Evolutionary conservation across 1,140 invertebrate genomes (phyloP), one percentile per base, ranked within the genome.

Genomic region (Manduca sexta): DNA sequence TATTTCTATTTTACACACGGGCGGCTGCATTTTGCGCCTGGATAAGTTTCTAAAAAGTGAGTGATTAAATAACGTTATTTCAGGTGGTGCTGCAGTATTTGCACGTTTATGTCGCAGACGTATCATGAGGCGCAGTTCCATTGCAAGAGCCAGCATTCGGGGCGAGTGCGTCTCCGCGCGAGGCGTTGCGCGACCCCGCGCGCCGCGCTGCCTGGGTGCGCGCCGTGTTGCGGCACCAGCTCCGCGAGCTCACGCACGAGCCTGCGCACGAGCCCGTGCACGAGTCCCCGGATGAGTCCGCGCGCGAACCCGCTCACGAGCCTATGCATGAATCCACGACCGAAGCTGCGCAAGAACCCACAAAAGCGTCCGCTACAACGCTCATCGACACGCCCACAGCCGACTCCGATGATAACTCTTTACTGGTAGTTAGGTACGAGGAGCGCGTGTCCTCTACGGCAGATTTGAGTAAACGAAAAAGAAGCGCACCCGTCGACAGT

Each of bases 81-180:
- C 60, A 75, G 76, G 39, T 80, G 81, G 81, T 53, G 66, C 16
- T 84, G 81, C 60, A 81, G 53, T 42, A 31, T 33, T 1, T 84
- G 81, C 35, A 13, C 54, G 4, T 38, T 47, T 0, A 67, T 59
- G 5, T 84, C 73, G 49, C 67, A 69, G 40, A 73, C 66, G 0
- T 84, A 79, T 41, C 78, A 84, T 40, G 69, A 81, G 47, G 75
- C 71, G 2, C 81, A 78, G 53, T 76, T 71, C 31, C 81, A 84
- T 38, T 75, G 77, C 44, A 70, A 69, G 42, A 69, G 61, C 16
- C 43, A 16, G 1, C 75, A 75, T 31, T 30, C 46, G 1, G 56
- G 58, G 0, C 43, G 49, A 15, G 21, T 45, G 18, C 56, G 73
- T 5, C 75, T 75, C 70, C 0, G 45, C 56, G 0, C 55, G 75